Conservation (phyloP, 2,797 vertebrate species). For the Meriones psammophilus region DNA sequence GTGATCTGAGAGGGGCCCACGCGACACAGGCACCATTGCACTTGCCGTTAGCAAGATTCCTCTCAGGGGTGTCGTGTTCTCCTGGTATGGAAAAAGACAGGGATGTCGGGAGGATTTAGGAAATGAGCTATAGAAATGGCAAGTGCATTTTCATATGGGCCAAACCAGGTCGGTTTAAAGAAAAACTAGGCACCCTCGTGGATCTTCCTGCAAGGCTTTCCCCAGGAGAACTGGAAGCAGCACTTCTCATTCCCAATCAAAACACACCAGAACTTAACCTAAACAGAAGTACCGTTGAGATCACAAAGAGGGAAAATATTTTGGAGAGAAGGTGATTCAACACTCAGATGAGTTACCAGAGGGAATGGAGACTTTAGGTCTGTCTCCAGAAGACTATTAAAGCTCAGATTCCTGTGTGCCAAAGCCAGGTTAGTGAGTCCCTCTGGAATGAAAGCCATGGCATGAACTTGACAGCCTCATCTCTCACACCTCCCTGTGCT, state of each 20-base stretch:
- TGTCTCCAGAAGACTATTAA: constrained; percentile 76
- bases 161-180: constrained; percentile 55
- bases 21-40: neutral
- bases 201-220: constrained; percentile 27
- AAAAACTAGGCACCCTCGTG: neutral
- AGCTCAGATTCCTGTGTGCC: constrained; percentile 61
- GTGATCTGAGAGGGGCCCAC: neutral
- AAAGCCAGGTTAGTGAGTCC: constrained; percentile 65
- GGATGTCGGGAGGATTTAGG: neutral
- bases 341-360: constrained; percentile 71
- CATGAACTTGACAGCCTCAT: constrained; percentile 68
- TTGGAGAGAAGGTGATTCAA: constrained; percentile 68
- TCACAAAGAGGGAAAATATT: constrained; percentile 75
- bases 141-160: constrained; percentile 29
- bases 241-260: constrained; percentile 64
- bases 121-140: neutral
- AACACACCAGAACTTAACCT: constrained; percentile 65
- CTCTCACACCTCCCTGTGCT: constrained; percentile 52
- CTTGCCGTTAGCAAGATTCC: neutral
- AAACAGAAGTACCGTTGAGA: constrained; percentile 62
- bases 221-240: constrained; percentile 32
- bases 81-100: neutral
- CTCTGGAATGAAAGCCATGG: constrained; percentile 61
- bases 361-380: constrained; percentile 68
- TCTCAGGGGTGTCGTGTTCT: neutral